A percentile compares a stretch with the other conserved stretches of the same genome.
These are phyloP conservation scores for Asteroscopus sphinx DNA, from an alignment of 2,888 invertebrate species.

Conservation along the genomic window DNA sequence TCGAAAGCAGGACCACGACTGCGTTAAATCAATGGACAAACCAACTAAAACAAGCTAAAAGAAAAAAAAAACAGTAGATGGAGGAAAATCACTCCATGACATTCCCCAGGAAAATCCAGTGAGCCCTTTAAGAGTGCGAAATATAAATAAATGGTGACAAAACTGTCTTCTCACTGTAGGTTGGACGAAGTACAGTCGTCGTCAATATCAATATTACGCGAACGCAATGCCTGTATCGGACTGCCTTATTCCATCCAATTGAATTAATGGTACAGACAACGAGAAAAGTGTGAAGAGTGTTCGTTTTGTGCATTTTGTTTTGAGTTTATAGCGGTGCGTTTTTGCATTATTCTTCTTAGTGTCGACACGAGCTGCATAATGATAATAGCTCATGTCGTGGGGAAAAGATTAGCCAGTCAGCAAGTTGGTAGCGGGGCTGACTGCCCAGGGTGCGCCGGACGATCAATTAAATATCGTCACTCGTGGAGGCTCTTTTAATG, in stretches of 20 bases:
- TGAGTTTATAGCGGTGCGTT: background rate
- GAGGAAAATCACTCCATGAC: conserved; percentile 20
- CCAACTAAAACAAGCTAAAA: background rate
- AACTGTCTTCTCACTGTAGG: conserved; percentile 70
- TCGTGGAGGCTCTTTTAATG: no score
- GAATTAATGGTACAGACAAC: conserved; percentile 64
- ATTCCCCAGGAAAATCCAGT: conserved; percentile 27
- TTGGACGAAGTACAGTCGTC: conserved; percentile 74
- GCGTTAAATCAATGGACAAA: background rate
- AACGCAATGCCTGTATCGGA: conserved; percentile 62
- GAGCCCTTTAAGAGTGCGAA: conserved; percentile 41
- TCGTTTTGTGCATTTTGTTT: background rate
- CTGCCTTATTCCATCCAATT: conserved; percentile 68
- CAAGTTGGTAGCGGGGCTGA: no score
- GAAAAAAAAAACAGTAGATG: conserved; percentile 2
- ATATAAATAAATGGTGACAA: conserved; percentile 58
- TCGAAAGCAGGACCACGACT: background rate
- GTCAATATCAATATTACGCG: conserved; percentile 74
- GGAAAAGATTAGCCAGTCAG: no score
- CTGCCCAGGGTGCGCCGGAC: no score
- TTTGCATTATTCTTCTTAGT: no score
- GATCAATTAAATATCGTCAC: no score
- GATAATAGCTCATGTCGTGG: no score
- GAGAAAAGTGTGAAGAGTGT: conserved; percentile 38
- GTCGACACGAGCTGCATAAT: no score